Evolutionary conservation across 1,140 invertebrate genomes (phyloP).

Genomic region (Drosophila kanapiae): DNA sequence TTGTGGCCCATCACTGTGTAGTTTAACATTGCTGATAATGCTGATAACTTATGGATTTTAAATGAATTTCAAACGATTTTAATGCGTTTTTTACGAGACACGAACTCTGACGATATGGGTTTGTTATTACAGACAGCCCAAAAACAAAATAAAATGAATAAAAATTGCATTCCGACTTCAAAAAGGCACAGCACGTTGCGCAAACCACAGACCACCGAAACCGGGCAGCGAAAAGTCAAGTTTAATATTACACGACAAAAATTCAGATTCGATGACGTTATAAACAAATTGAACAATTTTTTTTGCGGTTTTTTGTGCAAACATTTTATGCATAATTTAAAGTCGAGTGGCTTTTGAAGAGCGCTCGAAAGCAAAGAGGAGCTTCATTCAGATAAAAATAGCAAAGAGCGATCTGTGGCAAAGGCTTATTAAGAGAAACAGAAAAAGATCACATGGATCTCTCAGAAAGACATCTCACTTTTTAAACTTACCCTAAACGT

Average conservation of each 20-base stretch:
- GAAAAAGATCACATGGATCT: not conserved
- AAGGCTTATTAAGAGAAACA: constrained; percentile 36
- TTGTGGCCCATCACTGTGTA: constrained; percentile 16
- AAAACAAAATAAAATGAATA: constrained; percentile 5
- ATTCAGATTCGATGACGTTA: constrained; percentile 71
- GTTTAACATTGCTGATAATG: constrained; percentile 54
- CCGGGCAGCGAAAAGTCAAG: constrained; percentile 18
- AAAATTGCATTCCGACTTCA: constrained; percentile 56
- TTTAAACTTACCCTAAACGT: not conserved
- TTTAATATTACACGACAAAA: constrained; percentile 70
- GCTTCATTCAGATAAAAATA: constrained; percentile 35
- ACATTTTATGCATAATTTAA: constrained; percentile 47
- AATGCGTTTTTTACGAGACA: constrained; percentile 68
- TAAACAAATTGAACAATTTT: constrained; percentile 19
- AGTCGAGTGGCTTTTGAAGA: constrained; percentile 14
- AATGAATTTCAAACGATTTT: constrained; percentile 75
- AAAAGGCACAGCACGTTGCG: constrained; percentile 71
- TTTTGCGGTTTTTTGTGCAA: constrained; percentile 42
- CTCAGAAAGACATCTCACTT: constrained; percentile 9
- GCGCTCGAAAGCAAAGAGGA: constrained; percentile 16
- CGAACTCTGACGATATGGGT: constrained; percentile 50
- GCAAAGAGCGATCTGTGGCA: constrained; percentile 9
- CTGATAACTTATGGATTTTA: constrained; percentile 63
- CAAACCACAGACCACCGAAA: constrained; percentile 54
- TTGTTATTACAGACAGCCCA: constrained; percentile 58